These are phyloP conservation scores for Gari tellinella DNA, from an alignment of 2,888 invertebrate genomes.

Conservation along the genomic window DNA sequence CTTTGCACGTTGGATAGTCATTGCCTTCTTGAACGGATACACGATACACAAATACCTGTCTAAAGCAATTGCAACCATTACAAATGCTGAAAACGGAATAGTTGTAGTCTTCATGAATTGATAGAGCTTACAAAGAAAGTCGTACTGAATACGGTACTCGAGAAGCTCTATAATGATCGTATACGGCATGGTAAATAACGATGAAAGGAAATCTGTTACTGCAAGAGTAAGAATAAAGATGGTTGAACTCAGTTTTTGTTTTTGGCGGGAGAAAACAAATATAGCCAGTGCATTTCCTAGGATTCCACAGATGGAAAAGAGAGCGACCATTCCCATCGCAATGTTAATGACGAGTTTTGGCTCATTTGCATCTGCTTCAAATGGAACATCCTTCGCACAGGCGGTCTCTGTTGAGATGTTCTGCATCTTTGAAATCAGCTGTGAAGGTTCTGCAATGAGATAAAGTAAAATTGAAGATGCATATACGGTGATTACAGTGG, in stretches of 20 bases:
- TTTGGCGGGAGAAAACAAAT: slow-evolving; percentile 73
- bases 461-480: too few relatives aligned
- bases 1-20: slow-evolving; percentile 75
- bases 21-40: slow-evolving; percentile 78
- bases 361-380: slow-evolving; percentile 1
- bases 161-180: slow-evolving; percentile 79
- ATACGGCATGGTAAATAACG: slow-evolving; percentile 79
- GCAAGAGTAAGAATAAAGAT: slow-evolving; percentile 81
- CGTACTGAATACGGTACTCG: slow-evolving; percentile 68
- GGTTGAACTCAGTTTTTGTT: slow-evolving; percentile 80
- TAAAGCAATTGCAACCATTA: slow-evolving; percentile 78
- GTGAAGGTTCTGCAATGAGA: too few relatives aligned
- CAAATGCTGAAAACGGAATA: slow-evolving; percentile 79
- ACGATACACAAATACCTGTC: slow-evolving; percentile 81
- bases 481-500: too few relatives aligned
- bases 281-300: slow-evolving; percentile 76
- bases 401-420: too few relatives aligned
- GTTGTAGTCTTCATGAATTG: slow-evolving; percentile 79
- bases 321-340: slow-evolving; percentile 68
- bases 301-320: slow-evolving; percentile 73
- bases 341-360: slow-evolving; percentile 52
- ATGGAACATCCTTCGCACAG: too few relatives aligned
- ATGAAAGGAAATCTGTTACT: slow-evolving; percentile 79
- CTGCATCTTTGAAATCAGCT: too few relatives aligned
- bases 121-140: slow-evolving; percentile 76